Conservation (phyloP, 1,140 invertebrate genomes). For the Subanguina moxae region DNA sequence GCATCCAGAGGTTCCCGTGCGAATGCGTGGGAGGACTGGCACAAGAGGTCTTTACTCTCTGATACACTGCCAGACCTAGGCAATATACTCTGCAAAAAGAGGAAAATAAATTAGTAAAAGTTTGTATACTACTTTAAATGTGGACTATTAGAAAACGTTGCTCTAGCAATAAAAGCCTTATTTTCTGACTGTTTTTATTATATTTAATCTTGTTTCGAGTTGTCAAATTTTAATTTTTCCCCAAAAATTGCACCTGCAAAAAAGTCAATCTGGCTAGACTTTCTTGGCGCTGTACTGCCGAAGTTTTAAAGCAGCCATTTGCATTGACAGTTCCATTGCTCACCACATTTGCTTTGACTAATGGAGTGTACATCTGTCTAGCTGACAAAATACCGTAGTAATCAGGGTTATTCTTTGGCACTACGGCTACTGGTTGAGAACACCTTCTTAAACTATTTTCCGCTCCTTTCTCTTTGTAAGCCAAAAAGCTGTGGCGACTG, state of each 20-base stretch:
- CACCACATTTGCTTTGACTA: background rate
- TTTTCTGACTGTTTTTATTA: too few species aligned
- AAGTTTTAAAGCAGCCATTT: background rate
- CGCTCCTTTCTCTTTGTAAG: background rate
- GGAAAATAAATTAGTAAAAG: too few species aligned
- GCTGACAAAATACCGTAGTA: constrained; percentile 1
- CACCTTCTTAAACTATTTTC: background rate
- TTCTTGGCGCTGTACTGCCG: background rate
- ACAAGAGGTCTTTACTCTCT: too few species aligned
- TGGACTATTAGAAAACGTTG: too few species aligned
- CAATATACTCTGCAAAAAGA: too few species aligned
- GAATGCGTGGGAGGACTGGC: too few species aligned
- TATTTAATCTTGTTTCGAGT: too few species aligned
- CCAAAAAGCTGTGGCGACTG: constrained; percentile 1
- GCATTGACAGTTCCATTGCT: background rate
- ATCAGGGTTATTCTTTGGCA: background rate
- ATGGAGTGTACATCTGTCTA: background rate
- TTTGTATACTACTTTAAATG: too few species aligned
- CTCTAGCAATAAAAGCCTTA: too few species aligned
- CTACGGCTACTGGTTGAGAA: background rate
- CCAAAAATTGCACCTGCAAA: background rate
- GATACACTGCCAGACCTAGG: too few species aligned
- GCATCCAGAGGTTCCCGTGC: too few species aligned
- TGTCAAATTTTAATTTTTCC: too few species aligned
- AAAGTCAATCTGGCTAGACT: background rate